Percentiles rank a stretch among this genome's conserved stretches.
These are phyloP conservation scores for Mesocricetus auratus DNA, from an alignment of 2,113 vertebrate genomes.

Conservation along the genomic window DNA sequence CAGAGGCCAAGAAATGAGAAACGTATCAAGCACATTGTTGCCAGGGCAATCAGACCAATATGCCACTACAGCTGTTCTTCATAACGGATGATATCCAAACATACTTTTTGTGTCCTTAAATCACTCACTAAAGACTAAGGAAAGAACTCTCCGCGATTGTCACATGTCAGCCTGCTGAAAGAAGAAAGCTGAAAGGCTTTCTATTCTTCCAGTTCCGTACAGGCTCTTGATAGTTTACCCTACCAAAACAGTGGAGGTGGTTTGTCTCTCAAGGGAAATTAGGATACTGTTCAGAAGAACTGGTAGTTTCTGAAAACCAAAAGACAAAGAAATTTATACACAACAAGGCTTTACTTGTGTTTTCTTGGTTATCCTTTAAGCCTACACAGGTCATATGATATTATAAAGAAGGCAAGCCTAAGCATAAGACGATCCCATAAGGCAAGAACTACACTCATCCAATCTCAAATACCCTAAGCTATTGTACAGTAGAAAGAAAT, in stretches of 20 bases:
- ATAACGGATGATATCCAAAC: background rate
- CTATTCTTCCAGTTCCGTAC: background rate
- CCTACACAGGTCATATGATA: background rate
- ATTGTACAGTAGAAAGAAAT: background rate
- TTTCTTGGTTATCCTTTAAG: background rate
- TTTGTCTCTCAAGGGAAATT: conserved; percentile 36
- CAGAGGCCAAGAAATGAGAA: background rate
- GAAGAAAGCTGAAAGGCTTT: background rate
- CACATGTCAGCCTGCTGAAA: background rate
- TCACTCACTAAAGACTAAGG: background rate
- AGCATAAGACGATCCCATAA: background rate
- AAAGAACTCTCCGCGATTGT: background rate
- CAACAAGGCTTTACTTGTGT: background rate
- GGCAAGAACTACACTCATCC: background rate
- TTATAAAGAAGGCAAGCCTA: background rate
- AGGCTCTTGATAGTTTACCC: background rate
- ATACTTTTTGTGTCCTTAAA: background rate
- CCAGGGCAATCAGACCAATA: background rate
- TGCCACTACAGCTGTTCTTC: background rate
- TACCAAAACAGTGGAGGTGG: background rate
- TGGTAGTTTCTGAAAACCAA: background rate
- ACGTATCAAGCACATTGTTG: background rate
- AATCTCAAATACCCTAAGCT: background rate
- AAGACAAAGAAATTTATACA: conserved; percentile 1
- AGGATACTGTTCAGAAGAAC: background rate